Evolutionary conservation across 1,140 invertebrate genomes (phyloP), one percentile per base, ranked within the genome.

Genomic region (Rhyzopertha dominica): DNA sequence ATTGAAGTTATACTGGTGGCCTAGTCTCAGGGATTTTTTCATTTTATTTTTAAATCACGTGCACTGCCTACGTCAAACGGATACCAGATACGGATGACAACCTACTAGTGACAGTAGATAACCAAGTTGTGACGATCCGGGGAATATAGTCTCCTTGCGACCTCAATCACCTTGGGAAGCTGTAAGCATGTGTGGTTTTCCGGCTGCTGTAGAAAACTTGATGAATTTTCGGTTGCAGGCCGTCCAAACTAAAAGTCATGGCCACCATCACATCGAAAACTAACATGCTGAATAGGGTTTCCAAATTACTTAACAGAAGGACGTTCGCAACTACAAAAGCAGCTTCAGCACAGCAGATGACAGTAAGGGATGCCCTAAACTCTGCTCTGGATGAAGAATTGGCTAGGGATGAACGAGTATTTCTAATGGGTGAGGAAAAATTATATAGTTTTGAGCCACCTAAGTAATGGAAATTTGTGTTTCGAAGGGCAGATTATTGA

Each of bases 371-470:
- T 85, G 96, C 96, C 10, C 69, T 99, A 7, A 99, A 98, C 72
- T 76, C 85, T 22, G 97, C 96, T 0, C 75, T 99, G 61, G 95
- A 98, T 67, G 96, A 99, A 68, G 96, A 99, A 74, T 87, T 99
- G 78, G 85, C 87, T 62, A 77, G 84, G 45, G 96, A 99, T 69
- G 90, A 97, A 20, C 80, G 79, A 43, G 95, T 99, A 0, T 96
- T 98, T 68, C 61, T 99, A 13, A 58, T 99, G 28, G 96, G 96
- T 23, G 96, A 65, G 48, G n/a, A n/a, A n/a, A n/a, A n/a, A n/a
- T n/a, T n/a, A n/a, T n/a, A n/a, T n/a, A n/a, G n/a, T n/a, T 26
- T 7, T 8, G n/a, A 26, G n/a, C 24, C 7, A 8, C 7, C n/a
- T 26, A 8, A 26, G n/a, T 26, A 8, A 26, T 26, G 7, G 24